Evolutionary conservation across 1,140 invertebrate species (phyloP).

Genomic region (Drosophila serrata): DNA sequence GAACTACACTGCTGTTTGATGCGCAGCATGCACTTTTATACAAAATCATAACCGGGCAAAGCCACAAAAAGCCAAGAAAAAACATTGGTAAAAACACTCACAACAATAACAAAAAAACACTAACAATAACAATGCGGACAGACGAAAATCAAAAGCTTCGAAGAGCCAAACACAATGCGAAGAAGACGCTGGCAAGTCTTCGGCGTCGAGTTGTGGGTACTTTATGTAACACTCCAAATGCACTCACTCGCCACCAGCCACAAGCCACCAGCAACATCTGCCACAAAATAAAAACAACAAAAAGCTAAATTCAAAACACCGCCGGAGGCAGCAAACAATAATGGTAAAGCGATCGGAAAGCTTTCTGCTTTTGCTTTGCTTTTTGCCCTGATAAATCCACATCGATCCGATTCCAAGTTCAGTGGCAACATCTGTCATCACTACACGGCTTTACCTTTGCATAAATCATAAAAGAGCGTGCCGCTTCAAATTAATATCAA

Average conservation of each 20-base stretch:
- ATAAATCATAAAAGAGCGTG: conserved; percentile 16
- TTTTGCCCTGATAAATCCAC: conserved; percentile 65
- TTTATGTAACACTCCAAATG: conserved; percentile 80
- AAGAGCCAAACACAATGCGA: conserved; percentile 55
- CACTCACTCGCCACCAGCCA: conserved; percentile 66
- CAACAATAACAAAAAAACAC: conserved; percentile 8
- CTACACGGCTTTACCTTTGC: conserved; percentile 6
- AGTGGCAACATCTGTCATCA: conserved; percentile 63
- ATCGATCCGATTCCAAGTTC: conserved; percentile 60
- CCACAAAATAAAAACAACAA: conserved; percentile 28
- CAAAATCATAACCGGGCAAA: conserved; percentile 66
- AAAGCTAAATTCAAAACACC: conserved; percentile 17
- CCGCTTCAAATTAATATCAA: background rate
- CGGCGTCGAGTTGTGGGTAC: conserved; percentile 47
- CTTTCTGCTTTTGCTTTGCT: conserved; percentile 35
- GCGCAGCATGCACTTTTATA: conserved; percentile 80
- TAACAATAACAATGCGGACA: conserved; percentile 42
- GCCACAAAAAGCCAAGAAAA: conserved; percentile 40
- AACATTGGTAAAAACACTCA: conserved; percentile 24
- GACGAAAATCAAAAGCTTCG: conserved; percentile 62
- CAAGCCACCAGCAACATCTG: conserved; percentile 32
- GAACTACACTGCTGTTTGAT: conserved; percentile 72
- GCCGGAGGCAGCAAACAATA: conserved; percentile 2
- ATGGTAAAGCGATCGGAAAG: conserved; percentile 23
- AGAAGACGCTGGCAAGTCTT: conserved; percentile 49